A percentile compares a stretch with the other conserved stretches of the same genome.
phyloP scores from a whole-genome alignment of 2,888 invertebrate genomes.

The Cheilosia pagana region DNA sequence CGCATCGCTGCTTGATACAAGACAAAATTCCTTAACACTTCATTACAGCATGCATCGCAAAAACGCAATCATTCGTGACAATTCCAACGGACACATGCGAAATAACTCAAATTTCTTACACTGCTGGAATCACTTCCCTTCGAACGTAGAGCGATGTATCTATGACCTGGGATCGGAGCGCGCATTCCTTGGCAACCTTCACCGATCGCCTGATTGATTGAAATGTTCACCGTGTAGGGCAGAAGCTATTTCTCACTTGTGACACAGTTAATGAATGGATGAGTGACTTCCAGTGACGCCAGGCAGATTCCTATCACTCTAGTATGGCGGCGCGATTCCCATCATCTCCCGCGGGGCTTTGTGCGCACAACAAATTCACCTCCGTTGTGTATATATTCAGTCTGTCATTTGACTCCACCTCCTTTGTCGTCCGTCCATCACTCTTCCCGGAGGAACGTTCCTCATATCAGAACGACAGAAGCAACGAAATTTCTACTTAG shows the following conservation, averaged over 20 bases:
- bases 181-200: constrained; percentile 58
- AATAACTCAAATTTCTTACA: constrained; percentile 43
- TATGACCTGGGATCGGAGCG: constrained; percentile 39
- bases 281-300: constrained; percentile 67
- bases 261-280: constrained; percentile 71
- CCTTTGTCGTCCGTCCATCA: constrained; percentile 53
- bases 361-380: constrained; percentile 31
- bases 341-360: constrained; percentile 8
- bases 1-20: neutral
- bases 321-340: constrained; percentile 35
- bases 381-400: constrained; percentile 7
- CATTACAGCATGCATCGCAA: constrained; percentile 45
- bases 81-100: constrained; percentile 43
- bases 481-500: constrained; percentile 36
- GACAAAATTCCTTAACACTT: constrained; percentile 54
- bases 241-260: constrained; percentile 74
- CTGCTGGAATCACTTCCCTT: neutral
- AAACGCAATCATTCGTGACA: constrained; percentile 46
- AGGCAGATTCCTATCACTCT: constrained; percentile 46
- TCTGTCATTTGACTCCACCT: constrained; percentile 53
- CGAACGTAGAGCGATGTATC: constrained; percentile 31
- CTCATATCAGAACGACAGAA: constrained; percentile 14
- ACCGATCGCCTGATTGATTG: constrained; percentile 71
- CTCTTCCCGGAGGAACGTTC: constrained; percentile 16
- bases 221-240: constrained; percentile 71